These are phyloP conservation scores for Ornithoptera alexandrae DNA, from an alignment of 2,888 invertebrate genomes.

Conservation along the genomic window DNA sequence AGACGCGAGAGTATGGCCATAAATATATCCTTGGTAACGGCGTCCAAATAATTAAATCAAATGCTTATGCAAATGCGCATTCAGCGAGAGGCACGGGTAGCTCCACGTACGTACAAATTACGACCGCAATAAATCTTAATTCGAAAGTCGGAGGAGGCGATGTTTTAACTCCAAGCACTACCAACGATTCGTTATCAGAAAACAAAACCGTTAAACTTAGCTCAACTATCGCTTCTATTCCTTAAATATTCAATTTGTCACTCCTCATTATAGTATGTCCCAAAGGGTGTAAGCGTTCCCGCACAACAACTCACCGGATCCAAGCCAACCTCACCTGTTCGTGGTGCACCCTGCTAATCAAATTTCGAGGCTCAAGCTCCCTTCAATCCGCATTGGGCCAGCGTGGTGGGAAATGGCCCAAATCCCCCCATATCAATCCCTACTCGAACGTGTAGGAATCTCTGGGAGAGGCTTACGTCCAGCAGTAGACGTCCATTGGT, in stretches of 20 bases:
- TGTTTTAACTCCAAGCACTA: slow-evolving; percentile 5
- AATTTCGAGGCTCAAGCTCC: no score
- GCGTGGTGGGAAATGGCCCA: no score
- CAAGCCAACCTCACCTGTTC: no score
- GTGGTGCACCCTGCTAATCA: no score
- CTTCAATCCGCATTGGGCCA: no score
- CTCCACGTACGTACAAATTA: slow-evolving; percentile 3
- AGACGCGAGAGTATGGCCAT: background rate
- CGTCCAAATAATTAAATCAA: slow-evolving; percentile 14
- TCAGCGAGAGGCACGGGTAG: slow-evolving; percentile 2
- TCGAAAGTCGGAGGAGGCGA: slow-evolving; percentile 10
- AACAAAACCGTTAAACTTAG: slow-evolving; percentile 14
- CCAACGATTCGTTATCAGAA: slow-evolving; percentile 2
- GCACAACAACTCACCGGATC: no score
- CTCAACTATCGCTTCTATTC: slow-evolving; percentile 21
- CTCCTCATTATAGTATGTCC: slow-evolving; percentile 44
- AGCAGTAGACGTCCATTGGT: no score
- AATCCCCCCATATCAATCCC: no score
- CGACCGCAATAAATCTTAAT: slow-evolving; percentile 18
- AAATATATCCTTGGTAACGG: slow-evolving; percentile 7
- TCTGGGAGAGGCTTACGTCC: no score
- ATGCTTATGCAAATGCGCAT: slow-evolving; percentile 21
- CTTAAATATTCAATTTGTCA: slow-evolving; percentile 44
- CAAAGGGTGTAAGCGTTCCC: no score
- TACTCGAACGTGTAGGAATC: no score